These are phyloP conservation scores for Saturnia japonica DNA, from an alignment of 2,888 invertebrate species.

Conservation along the genomic window DNA sequence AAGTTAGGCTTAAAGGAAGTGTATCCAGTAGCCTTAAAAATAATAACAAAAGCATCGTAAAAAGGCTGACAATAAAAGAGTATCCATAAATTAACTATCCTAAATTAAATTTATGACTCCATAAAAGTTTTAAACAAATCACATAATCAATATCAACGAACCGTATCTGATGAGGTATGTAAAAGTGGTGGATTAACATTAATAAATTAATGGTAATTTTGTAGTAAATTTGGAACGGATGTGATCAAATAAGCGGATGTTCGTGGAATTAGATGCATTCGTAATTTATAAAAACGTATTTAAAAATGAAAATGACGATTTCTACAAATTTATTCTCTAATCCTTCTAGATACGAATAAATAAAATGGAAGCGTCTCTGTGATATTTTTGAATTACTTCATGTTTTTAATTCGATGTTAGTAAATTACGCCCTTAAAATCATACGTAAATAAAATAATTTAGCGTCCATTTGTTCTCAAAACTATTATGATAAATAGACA, in stretches of 20 bases:
- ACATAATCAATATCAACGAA: neutral
- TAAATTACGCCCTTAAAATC: neutral
- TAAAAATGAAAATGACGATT: neutral
- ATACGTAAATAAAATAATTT: neutral
- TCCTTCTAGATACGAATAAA: neutral
- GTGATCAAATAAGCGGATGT: slow-evolving; percentile 1
- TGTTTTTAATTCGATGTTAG: neutral
- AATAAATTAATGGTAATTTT: neutral
- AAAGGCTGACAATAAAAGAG: neutral
- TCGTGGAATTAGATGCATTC: neutral
- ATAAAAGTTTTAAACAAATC: neutral
- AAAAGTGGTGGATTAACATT: neutral
- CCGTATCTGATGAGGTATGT: neutral
- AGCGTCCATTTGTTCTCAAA: no score
- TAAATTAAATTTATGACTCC: neutral
- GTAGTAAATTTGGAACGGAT: neutral
- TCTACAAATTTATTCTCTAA: neutral
- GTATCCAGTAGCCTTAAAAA: neutral
- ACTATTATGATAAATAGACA: no score
- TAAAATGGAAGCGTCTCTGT: neutral
- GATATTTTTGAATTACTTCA: neutral
- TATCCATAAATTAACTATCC: neutral
- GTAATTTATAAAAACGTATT: neutral
- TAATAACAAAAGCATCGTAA: neutral
- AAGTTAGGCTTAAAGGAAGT: no score